Evolutionary conservation across 2,113 vertebrate genomes (phyloP).

Genomic region (Carassius auratus): DNA sequence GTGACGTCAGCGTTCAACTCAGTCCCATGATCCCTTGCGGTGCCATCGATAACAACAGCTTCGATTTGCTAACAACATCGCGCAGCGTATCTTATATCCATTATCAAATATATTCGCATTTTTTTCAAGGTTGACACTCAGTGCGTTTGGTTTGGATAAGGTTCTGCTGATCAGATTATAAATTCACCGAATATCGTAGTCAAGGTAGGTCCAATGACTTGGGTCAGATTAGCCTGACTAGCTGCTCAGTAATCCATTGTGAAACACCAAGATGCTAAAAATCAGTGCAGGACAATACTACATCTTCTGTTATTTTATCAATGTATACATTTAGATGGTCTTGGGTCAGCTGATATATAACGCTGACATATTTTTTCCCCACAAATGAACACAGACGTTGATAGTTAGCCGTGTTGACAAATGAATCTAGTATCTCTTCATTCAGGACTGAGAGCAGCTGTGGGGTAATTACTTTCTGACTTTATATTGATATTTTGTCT

Average conservation of each 20-base stretch:
- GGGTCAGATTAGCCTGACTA: constrained; percentile 19
- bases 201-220: constrained; percentile 37
- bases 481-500: neutral
- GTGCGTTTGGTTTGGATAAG: neutral
- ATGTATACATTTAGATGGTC: neutral
- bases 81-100: neutral
- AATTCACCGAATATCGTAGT: neutral
- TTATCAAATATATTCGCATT: neutral
- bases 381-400: neutral
- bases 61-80: neutral
- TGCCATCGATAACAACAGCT: constrained; percentile 29
- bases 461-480: neutral
- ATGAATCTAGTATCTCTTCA: neutral
- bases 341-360: neutral
- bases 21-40: constrained; percentile 71
- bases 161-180: neutral
- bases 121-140: neutral
- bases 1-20: constrained; percentile 46
- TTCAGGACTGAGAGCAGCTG: neutral
- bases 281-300: neutral
- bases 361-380: too few relatives aligned
- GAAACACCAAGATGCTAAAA: neutral
- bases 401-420: constrained; percentile 14
- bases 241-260: constrained; percentile 21
- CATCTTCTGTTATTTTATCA: neutral